Base-by-base conservation (phyloP, 1,140 invertebrate species). In the Lysiphlebus fabarum region DNA sequence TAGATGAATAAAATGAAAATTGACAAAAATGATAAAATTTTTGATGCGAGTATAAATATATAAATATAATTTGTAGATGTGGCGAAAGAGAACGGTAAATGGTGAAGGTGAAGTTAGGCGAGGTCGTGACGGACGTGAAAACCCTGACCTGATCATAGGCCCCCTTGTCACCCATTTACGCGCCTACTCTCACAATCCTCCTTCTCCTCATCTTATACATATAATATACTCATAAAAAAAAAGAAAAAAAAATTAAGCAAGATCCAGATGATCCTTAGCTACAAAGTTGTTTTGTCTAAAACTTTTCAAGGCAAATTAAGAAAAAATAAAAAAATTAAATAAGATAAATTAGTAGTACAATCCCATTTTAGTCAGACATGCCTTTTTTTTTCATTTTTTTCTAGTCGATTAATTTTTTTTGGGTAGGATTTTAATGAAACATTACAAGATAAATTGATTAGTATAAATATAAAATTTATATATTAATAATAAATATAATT, bases 121-220 rank as follows among this genome's bases (percentile, higher is more conserved):
- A 69, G 69, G 67, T 69, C 68, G 62, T 64, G 66, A 61, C 62
- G 64, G 65, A 66, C 65, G 64, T 67, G 56, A 67, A 72, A 70
- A 68, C 70, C 71, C 65, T 73, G 71, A 73, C 71, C 71, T 69
- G 70, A 65, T 72, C 71, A 68, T 62, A 65, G 63, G 58, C 66
- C 58, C 41, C 49, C 61, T 58, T 63, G 43, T 60, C 49, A 12
- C 42, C 38, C 54, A 47, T 50, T 53, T 53, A 17, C 47, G 49
- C 33, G 59, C 53, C 65, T 34, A 53, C 38, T 56, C 36, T 59
- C 40, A 44, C 53, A 50, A 36, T 51, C 51, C 59, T 62, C 61
- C 56, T 55, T 53, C 36, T 47, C 17, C 43, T 17, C 51, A 2
- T 26, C 54, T 50, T 58, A 48, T 55, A 26, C 43, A 53, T 33